A percentile compares a stretch with the other conserved stretches of the same genome.
Evolutionary conservation across 2,113 vertebrate species (phyloP).

Genomic region (Hirundichthys speculiger): DNA sequence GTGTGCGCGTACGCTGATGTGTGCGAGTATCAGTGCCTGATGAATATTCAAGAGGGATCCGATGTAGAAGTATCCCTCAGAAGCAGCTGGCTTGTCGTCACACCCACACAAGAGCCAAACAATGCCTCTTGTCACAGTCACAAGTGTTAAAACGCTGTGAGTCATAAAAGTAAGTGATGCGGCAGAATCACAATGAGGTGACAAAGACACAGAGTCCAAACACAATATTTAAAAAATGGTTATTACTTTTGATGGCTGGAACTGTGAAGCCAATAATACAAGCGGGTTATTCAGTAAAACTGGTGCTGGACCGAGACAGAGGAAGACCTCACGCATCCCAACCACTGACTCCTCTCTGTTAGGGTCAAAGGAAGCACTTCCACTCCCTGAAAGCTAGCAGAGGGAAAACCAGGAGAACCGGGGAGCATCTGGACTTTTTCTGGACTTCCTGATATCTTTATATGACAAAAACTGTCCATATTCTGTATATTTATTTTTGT

Average conservation of each 20-base stretch:
- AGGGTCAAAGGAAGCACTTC: too few species aligned
- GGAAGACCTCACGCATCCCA: too few species aligned
- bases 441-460: too few species aligned
- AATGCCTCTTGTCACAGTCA: conserved; percentile 37
- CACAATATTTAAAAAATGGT: neutral
- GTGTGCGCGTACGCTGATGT: conserved; percentile 21
- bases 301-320: too few species aligned
- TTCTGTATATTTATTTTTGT: too few species aligned
- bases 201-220: neutral
- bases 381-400: too few species aligned
- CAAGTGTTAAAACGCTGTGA: conserved; percentile 32
- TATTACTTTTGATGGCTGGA: conserved; percentile 54
- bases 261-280: conserved; percentile 43
- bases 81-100: conserved; percentile 59
- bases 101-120: conserved; percentile 37
- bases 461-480: too few species aligned
- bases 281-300: too few species aligned
- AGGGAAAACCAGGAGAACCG: too few species aligned
- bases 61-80: conserved; percentile 59
- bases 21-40: conserved; percentile 38
- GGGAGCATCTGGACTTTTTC: too few species aligned
- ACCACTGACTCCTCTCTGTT: too few species aligned
- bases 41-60: conserved; percentile 67
- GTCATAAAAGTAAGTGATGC: conserved; percentile 8
- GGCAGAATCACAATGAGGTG: neutral